These are phyloP conservation scores for Paramuricea clavata DNA, from an alignment of 92 coral and sea anemone species.

Conservation along the genomic window DNA sequence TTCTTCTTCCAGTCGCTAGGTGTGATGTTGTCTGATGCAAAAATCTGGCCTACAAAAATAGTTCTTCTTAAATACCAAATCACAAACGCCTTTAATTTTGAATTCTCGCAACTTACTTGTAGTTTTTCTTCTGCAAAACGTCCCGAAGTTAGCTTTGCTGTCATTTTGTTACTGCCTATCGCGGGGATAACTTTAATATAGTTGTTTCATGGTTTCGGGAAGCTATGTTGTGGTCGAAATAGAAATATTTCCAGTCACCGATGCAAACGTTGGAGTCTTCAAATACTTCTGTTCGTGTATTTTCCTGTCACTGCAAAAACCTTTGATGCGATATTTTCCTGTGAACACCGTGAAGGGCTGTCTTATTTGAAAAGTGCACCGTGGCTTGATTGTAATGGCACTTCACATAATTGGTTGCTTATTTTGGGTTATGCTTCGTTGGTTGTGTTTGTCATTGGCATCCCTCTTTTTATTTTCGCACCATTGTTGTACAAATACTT, in stretches of 20 bases:
- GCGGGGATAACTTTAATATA: slow-evolving; percentile 48
- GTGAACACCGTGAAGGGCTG: slow-evolving; percentile 7
- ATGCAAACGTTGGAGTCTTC: no score
- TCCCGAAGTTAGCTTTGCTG: slow-evolving; percentile 61
- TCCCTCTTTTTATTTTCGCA: slow-evolving; percentile 64
- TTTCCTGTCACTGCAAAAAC: no score
- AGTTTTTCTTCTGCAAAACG: slow-evolving; percentile 58
- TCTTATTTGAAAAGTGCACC: slow-evolving; percentile 64
- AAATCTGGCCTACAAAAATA: slow-evolving; percentile 61
- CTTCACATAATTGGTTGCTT: slow-evolving; percentile 19
- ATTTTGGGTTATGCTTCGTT: slow-evolving; percentile 58
- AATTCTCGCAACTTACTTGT: slow-evolving; percentile 72
- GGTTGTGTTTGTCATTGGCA: no score
- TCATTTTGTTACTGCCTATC: slow-evolving; percentile 68
- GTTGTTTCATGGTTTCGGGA: slow-evolving; percentile 49
- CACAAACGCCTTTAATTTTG: slow-evolving; percentile 68
- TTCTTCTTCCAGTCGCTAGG: no score
- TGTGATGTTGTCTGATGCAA: slow-evolving; percentile 61
- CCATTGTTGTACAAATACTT: slow-evolving; percentile 55
- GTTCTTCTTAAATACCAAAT: no score
- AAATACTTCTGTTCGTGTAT: no score
- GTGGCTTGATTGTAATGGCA: slow-evolving; percentile 65
- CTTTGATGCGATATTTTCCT: no score
- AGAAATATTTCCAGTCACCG: no score
- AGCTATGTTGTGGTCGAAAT: not conserved